phyloP scores from a whole-genome alignment of 2,113 vertebrate genomes.

The Haplochromis vanheusdeni region DNA sequence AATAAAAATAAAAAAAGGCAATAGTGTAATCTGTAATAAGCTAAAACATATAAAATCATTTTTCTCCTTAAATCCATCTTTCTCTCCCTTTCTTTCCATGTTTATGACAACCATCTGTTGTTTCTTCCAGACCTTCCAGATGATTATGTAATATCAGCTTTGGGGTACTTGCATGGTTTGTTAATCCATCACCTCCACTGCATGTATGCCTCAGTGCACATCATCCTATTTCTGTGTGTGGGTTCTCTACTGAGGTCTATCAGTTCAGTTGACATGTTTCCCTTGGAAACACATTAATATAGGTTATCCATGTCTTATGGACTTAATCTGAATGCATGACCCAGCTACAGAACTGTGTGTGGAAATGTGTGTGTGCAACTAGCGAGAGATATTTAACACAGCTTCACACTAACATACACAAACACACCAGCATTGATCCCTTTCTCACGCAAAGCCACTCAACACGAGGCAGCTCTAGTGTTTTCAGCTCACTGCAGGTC shows the following conservation, averaged over 20 bases:
- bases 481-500: constrained; percentile 11
- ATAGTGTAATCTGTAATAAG: not conserved
- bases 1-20: not conserved
- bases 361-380: not conserved
- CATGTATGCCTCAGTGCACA: not conserved
- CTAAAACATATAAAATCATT: not conserved
- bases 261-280: not conserved
- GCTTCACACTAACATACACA: constrained; percentile 2
- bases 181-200: not conserved
- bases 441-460: constrained; percentile 52
- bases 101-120: not conserved
- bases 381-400: constrained; percentile 17
- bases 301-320: constrained; percentile 57
- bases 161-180: not conserved
- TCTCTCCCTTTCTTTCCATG: not conserved
- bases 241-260: not conserved
- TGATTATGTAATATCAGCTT: not conserved
- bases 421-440: constrained; percentile 29
- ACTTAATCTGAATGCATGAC: constrained; percentile 56
- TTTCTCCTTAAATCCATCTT: not conserved
- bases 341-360: constrained; percentile 15
- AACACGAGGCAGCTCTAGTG: constrained; percentile 29
- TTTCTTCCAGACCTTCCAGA: not conserved
- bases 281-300: constrained; percentile 27
- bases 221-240: too few relatives aligned